Evolutionary conservation across 2,113 vertebrate genomes (phyloP).

Genomic region (Nicator chloris): DNA sequence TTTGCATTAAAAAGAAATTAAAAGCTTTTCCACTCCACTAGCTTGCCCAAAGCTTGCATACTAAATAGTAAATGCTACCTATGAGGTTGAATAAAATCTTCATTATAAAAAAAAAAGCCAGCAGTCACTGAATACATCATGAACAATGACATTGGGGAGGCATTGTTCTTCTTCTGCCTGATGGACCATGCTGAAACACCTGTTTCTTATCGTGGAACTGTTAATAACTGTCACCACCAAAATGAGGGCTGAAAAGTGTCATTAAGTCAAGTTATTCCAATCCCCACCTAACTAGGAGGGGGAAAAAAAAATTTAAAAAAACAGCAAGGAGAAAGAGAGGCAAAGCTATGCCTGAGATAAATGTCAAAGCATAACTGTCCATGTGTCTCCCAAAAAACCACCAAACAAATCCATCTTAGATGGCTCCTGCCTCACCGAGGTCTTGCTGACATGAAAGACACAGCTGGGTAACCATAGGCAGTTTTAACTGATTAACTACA

Average conservation of each 20-base stretch:
- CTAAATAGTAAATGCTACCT: constrained; percentile 40
- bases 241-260: constrained; percentile 29
- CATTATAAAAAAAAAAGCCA: not conserved
- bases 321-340: not conserved
- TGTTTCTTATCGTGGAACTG: constrained; percentile 53
- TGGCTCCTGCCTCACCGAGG: not conserved
- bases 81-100: constrained; percentile 37
- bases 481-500: constrained; percentile 36
- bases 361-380: not conserved
- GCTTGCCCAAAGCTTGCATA: constrained; percentile 47
- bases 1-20: constrained; percentile 63
- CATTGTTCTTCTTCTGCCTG: constrained; percentile 54
- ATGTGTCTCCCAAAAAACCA: not conserved
- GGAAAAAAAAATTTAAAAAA: no score
- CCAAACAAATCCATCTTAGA: not conserved
- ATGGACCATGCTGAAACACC: constrained; percentile 56
- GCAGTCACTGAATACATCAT: constrained; percentile 47
- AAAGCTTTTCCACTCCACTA: constrained; percentile 54
- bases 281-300: not conserved
- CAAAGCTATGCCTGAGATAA: not conserved
- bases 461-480: not conserved
- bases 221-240: constrained; percentile 55
- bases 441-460: not conserved
- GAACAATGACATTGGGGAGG: constrained; percentile 27
- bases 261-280: constrained; percentile 47